A percentile compares a stretch with the other conserved stretches of the same genome.
Evolutionary conservation across 1,140 invertebrate species (phyloP).

Genomic region (Cepaea nemoralis): DNA sequence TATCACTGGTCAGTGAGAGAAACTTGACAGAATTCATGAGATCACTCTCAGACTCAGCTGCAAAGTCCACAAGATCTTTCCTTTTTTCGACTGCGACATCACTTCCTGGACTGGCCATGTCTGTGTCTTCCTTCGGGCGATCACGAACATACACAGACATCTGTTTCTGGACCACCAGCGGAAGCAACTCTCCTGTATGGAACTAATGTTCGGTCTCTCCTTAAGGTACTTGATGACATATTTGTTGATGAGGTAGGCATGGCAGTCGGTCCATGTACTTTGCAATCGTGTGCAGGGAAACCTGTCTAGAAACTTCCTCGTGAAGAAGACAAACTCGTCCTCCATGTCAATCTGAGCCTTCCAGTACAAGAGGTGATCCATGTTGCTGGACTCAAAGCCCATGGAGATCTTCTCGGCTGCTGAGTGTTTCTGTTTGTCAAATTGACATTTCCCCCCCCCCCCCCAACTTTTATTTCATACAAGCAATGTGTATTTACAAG

Average conservation of each 20-base stretch:
- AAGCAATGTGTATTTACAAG: no score
- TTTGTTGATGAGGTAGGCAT: conserved; percentile 90
- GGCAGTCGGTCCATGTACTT: conserved; percentile 85
- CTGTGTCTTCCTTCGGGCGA: conserved; percentile 27
- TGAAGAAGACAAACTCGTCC: conserved; percentile 7
- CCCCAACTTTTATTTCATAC: no score
- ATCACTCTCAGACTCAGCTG: conserved; percentile 9
- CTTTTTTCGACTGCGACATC: conserved; percentile 18
- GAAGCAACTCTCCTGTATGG: conserved; percentile 91
- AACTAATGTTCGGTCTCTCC: conserved; percentile 79
- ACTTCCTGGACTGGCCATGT: conserved; percentile 15
- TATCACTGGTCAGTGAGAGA: conserved; percentile 29
- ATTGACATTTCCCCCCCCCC: no score
- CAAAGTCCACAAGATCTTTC: conserved; percentile 40
- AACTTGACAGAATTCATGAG: not conserved
- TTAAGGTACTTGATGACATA: conserved; percentile 86
- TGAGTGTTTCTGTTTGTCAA: no score
- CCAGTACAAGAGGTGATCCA: conserved; percentile 32
- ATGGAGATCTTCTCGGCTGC: conserved; percentile 37
- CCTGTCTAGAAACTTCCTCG: conserved; percentile 33
- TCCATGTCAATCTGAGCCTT: conserved; percentile 31
- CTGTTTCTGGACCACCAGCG: conserved; percentile 86
- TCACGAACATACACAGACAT: conserved; percentile 74
- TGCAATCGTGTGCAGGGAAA: conserved; percentile 81
- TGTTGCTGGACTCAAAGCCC: conserved; percentile 34